Evolutionary conservation across 2,888 invertebrate genomes (phyloP).

Genomic region (Peribatodes rhomboidaria): DNA sequence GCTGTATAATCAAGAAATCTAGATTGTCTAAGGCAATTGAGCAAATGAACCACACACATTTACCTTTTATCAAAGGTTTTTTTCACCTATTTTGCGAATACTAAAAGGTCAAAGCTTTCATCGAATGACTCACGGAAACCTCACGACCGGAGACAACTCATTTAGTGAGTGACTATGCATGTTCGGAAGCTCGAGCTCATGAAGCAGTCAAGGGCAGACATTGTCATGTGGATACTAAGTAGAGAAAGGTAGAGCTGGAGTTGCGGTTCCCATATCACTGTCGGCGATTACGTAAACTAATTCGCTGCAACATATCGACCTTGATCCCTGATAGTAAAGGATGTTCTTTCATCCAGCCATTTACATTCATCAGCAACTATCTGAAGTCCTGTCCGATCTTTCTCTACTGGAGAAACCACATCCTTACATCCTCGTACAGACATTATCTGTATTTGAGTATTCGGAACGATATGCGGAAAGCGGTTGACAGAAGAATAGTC

Average conservation of each 20-base stretch:
- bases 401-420: too few species aligned
- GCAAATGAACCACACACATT: neutral
- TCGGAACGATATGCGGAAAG: too few species aligned
- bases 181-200: conserved; percentile 3
- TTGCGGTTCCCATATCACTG: too few species aligned
- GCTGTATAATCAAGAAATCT: neutral
- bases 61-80: conserved; percentile 1
- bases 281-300: too few species aligned
- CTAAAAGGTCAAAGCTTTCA: conserved; percentile 32
- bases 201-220: neutral
- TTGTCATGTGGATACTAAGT: neutral
- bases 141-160: conserved; percentile 18
- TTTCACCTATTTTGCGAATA: conserved; percentile 3
- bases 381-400: too few species aligned
- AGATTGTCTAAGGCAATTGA: neutral
- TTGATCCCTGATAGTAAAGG: too few species aligned
- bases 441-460: too few species aligned
- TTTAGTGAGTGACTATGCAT: conserved; percentile 25
- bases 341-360: too few species aligned
- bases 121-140: conserved; percentile 16
- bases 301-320: too few species aligned
- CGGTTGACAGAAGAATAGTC: too few species aligned
- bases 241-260: neutral
- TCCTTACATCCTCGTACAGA: too few species aligned
- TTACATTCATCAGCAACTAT: too few species aligned